phyloP scores from a whole-genome alignment of 2,113 vertebrate species.

The Platichthys flesus region DNA sequence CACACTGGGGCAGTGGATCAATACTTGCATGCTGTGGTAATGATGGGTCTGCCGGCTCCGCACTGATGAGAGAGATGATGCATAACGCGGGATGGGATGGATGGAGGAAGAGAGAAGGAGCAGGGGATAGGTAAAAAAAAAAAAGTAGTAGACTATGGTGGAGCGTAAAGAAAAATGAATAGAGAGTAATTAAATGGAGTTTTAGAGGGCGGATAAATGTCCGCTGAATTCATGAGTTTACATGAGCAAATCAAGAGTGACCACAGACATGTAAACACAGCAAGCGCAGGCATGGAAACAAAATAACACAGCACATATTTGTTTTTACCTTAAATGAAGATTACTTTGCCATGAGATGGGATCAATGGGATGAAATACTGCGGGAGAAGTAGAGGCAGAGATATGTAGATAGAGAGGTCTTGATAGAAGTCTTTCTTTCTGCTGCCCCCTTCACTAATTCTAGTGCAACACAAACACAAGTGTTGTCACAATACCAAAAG shows the following conservation, averaged over 20 bases:
- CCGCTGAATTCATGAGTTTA: background rate
- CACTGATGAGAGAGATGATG: constrained; percentile 56
- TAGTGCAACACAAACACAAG: constrained; percentile 17
- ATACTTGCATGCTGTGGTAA: constrained; percentile 81
- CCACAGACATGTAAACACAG: constrained; percentile 9
- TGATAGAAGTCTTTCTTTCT: constrained; percentile 29
- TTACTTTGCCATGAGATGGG: constrained; percentile 40
- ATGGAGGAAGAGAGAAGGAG: constrained; percentile 16
- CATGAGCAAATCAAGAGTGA: background rate
- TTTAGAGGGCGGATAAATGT: background rate
- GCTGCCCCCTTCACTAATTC: constrained; percentile 18
- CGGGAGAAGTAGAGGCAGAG: background rate
- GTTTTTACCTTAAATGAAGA: constrained; percentile 50
- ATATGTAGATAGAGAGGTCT: constrained; percentile 16
- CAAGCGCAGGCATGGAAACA: background rate
- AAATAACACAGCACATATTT: background rate
- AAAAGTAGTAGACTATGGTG: accelerated
- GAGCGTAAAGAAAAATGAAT: background rate
- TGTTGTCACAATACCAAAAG: too few relatives aligned
- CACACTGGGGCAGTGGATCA: constrained; percentile 74
- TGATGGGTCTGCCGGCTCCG: constrained; percentile 70
- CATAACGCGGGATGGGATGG: constrained; percentile 18
- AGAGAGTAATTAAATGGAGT: background rate
- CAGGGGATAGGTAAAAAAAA: background rate
- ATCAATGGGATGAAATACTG: constrained; percentile 24